Evolutionary conservation across 2,797 vertebrate genomes (phyloP).

Genomic region (Hypotaenidia philippensis): DNA sequence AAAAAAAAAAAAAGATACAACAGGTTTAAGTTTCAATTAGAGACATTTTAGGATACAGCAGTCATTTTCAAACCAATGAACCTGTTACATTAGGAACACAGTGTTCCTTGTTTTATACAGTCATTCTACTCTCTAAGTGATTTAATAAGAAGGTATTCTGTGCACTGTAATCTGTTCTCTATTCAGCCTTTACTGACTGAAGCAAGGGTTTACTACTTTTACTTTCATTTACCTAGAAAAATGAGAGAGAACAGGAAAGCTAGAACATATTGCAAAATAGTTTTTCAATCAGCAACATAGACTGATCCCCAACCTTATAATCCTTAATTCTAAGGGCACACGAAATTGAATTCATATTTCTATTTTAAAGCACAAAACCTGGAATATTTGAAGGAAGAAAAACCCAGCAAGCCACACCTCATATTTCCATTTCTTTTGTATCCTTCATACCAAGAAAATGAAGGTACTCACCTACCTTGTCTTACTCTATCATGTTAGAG

Average conservation of each 20-base stretch:
- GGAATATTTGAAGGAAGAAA: background rate
- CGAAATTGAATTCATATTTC: background rate
- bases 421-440: background rate
- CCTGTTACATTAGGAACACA: conserved; percentile 7
- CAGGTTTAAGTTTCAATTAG: conserved; percentile 64
- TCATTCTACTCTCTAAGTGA: background rate
- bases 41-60: conserved; percentile 46
- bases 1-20: conserved; percentile 42
- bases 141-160: background rate
- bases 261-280: background rate
- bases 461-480: background rate
- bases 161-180: background rate
- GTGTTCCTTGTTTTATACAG: conserved; percentile 11
- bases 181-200: background rate
- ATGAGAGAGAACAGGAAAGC: background rate
- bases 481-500: background rate
- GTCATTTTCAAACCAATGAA: conserved; percentile 61
- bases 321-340: background rate
- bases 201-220: background rate
- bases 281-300: background rate
- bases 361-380: background rate
- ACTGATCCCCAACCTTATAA: background rate
- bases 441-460: background rate
- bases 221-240: background rate
- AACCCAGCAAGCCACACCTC: background rate